Percentiles rank a stretch among this genome's conserved stretches.
These are phyloP conservation scores for Pseudomyrmex flavicornis DNA, from an alignment of 1,140 invertebrate species.

Conservation along the genomic window DNA sequence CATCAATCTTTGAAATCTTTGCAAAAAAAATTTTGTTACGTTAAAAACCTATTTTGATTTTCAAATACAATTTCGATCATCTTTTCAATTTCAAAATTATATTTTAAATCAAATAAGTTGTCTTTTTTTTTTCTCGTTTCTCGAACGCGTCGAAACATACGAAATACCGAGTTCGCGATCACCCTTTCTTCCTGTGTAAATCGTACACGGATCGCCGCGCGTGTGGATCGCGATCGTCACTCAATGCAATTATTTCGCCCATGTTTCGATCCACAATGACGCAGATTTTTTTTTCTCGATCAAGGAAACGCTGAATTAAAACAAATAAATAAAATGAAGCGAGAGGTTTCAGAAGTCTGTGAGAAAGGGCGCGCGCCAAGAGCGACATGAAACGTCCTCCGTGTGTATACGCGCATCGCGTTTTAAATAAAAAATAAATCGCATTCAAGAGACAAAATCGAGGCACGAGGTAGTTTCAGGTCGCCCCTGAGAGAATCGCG, in stretches of 20 bases:
- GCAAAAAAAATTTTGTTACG: neutral
- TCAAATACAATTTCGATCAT: too few species aligned
- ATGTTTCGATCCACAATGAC: slow-evolving; percentile 34
- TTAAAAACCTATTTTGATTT: too few species aligned
- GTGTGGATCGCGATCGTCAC: slow-evolving; percentile 31
- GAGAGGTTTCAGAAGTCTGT: neutral
- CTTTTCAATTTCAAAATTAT: too few species aligned
- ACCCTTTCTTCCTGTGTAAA: slow-evolving; percentile 46
- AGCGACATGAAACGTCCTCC: slow-evolving; percentile 6
- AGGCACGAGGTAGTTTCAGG: neutral
- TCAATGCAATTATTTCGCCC: neutral
- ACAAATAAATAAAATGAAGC: slow-evolving; percentile 6
- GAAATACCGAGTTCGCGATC: slow-evolving; percentile 33
- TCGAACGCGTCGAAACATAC: slow-evolving; percentile 29
- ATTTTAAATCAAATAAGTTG: too few species aligned
- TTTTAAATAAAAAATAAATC: slow-evolving; percentile 22
- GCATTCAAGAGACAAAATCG: slow-evolving; percentile 10
- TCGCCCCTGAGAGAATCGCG: neutral
- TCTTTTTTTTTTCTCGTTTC: neutral
- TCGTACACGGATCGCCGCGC: slow-evolving; percentile 17
- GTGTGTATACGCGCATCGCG: neutral
- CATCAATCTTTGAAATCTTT: neutral
- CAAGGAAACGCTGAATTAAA: neutral
- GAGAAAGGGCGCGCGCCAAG: slow-evolving; percentile 3
- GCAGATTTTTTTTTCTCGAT: neutral